Conservation (phyloP, 2,113 vertebrate genomes). For the Tautogolabrus adspersus region DNA sequence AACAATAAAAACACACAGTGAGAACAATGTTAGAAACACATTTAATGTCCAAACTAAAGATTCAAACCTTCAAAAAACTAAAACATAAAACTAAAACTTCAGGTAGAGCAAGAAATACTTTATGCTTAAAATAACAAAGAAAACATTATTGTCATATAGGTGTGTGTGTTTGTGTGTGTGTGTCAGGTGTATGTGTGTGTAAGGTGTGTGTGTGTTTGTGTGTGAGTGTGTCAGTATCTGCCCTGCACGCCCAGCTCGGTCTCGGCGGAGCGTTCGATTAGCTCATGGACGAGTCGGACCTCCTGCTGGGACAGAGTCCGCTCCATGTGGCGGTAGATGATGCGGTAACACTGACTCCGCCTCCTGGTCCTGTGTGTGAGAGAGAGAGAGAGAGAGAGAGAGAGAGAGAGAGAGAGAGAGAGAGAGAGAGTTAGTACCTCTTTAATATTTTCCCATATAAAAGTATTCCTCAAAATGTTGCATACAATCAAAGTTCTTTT, state of each 20-base stretch:
- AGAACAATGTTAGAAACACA: neutral
- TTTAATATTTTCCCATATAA: neutral
- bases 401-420: too few relatives aligned
- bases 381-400: neutral
- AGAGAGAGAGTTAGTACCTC: neutral
- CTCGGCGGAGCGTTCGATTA: constrained; percentile 84
- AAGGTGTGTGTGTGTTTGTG: too few relatives aligned
- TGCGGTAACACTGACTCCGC: constrained; percentile 92
- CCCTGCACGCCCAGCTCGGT: constrained; percentile 89
- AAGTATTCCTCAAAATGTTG: too few relatives aligned
- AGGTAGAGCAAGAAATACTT: neutral
- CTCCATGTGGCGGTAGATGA: constrained; percentile 94
- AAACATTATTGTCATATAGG: too few relatives aligned
- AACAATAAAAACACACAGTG: neutral
- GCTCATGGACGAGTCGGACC: constrained; percentile 84
- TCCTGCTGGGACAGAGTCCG: constrained; percentile 90
- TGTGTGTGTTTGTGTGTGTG: too few relatives aligned
- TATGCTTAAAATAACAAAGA: neutral
- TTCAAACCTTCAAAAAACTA: neutral
- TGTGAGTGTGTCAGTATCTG: constrained; percentile 82
- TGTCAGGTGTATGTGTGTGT: too few relatives aligned
- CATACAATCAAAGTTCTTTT: too few relatives aligned
- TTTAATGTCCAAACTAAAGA: constrained; percentile 33
- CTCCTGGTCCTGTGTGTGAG: constrained; percentile 84
- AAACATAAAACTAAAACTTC: neutral